phyloP scores from a whole-genome alignment of 2,888 invertebrate genomes.

The Gryllus longicercus region DNA sequence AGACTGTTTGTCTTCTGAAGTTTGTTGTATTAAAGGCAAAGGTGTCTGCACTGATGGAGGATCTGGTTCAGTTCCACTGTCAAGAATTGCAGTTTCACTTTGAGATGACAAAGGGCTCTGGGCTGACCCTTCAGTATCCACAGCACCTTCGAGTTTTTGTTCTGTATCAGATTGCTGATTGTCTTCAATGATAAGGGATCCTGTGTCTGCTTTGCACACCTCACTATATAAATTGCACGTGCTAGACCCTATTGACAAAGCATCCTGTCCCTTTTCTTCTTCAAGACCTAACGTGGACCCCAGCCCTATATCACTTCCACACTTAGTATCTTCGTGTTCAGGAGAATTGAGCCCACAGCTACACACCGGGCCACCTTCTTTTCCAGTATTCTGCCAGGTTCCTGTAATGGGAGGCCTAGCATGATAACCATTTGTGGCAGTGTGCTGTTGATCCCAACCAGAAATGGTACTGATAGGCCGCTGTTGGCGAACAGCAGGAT shows the following conservation, averaged over 20 bases:
- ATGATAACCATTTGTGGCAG: conserved; percentile 44
- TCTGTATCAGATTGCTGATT: conserved; percentile 50
- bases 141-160: conserved; percentile 40
- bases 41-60: background rate
- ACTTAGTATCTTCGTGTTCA: conserved; percentile 28
- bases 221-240: conserved; percentile 36
- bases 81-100: conserved; percentile 19
- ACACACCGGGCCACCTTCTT: conserved; percentile 22
- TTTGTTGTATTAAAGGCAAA: background rate
- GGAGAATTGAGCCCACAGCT: conserved; percentile 29
- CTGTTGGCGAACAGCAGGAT: conserved; percentile 87
- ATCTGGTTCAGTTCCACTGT: background rate
- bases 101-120: background rate
- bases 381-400: conserved; percentile 25
- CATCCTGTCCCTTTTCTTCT: conserved; percentile 31
- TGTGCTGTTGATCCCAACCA: conserved; percentile 73
- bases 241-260: conserved; percentile 33
- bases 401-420: conserved; percentile 39
- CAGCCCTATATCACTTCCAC: conserved; percentile 25
- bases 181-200: conserved; percentile 26
- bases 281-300: conserved; percentile 25
- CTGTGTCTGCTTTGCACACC: conserved; percentile 31
- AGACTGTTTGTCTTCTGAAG: background rate
- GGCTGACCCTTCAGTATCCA: conserved; percentile 34
- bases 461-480: conserved; percentile 95